A percentile compares a stretch with the other conserved stretches of the same genome.
Conservation (phyloP, 2,888 invertebrate species). For the Teinopalpus imperialis region DNA sequence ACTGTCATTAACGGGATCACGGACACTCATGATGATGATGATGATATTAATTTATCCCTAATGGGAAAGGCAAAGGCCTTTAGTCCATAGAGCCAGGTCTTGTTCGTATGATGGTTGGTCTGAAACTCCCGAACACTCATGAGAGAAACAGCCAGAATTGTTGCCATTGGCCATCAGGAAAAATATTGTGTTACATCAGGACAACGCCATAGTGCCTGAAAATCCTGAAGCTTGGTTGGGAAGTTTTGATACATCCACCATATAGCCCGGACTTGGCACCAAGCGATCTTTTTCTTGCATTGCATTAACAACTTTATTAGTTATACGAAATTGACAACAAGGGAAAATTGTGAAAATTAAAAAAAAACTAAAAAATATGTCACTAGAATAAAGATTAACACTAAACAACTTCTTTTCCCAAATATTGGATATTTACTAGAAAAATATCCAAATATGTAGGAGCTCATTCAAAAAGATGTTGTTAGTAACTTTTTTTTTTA, state of each 20-base stretch:
- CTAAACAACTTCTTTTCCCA: no score
- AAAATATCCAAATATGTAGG: no score
- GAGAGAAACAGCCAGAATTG: slow-evolving; percentile 6
- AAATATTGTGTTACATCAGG: slow-evolving; percentile 6
- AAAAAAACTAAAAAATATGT: no score
- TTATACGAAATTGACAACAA: slow-evolving; percentile 17
- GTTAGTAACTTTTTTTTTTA: no score
- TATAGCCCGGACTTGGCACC: slow-evolving; percentile 12
- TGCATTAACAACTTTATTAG: slow-evolving; percentile 16
- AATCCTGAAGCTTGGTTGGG: background rate
- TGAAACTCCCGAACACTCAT: no score
- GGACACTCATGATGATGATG: slow-evolving; percentile 2
- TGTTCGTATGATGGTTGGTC: no score
- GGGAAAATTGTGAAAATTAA: slow-evolving; percentile 18
- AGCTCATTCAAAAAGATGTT: no score
- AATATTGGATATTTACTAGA: no score
- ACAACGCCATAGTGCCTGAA: slow-evolving; percentile 4
- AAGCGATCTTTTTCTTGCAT: slow-evolving; percentile 20
- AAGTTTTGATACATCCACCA: slow-evolving; percentile 8
- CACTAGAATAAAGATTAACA: no score
- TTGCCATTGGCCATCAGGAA: slow-evolving; percentile 6
- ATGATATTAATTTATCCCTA: no score
- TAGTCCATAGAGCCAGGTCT: no score
- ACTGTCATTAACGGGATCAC: slow-evolving; percentile 70
- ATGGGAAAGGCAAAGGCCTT: no score